Conservation (phyloP, 2,797 vertebrate species). For the Oryzias sinensis region DNA sequence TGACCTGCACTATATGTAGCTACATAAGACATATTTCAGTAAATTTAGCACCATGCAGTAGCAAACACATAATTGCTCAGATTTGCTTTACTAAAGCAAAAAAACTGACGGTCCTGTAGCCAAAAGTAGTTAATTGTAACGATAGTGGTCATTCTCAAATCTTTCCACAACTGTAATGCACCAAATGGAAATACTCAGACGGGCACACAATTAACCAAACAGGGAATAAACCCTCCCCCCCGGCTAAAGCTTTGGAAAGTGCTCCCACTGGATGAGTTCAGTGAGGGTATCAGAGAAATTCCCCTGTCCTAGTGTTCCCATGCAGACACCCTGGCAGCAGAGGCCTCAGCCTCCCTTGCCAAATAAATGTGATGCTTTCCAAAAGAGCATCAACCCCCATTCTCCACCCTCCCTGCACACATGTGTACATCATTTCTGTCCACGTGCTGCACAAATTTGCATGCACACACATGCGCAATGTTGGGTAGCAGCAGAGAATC, state of each 20-base stretch:
- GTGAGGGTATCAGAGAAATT: conserved; percentile 54
- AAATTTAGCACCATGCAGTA: conserved; percentile 5
- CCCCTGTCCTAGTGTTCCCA: conserved; percentile 51
- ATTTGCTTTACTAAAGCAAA: neutral
- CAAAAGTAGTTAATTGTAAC: conserved; percentile 51
- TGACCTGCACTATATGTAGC: conserved; percentile 9
- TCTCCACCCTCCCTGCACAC: conserved; percentile 1
- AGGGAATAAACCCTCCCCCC: conserved; percentile 34
- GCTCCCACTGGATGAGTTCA: conserved; percentile 50
- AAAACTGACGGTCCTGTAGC: conserved; percentile 1
- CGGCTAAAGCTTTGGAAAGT: conserved; percentile 50
- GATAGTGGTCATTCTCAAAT: conserved; percentile 27
- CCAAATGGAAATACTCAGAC: conserved; percentile 30
- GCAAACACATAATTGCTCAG: conserved; percentile 15
- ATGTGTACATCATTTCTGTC: conserved; percentile 23
- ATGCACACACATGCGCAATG: neutral
- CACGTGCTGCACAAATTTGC: conserved; percentile 13
- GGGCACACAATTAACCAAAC: conserved; percentile 26
- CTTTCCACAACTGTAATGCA: conserved; percentile 26
- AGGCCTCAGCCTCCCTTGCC: conserved; percentile 53
- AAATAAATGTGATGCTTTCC: conserved; percentile 47
- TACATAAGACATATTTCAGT: conserved; percentile 9
- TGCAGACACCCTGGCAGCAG: conserved; percentile 57
- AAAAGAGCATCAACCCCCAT: conserved; percentile 18
- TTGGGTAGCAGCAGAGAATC: conserved; percentile 16